Evolutionary conservation across 1,140 invertebrate species (phyloP).

Genomic region (Drosophila pallidifrons): DNA sequence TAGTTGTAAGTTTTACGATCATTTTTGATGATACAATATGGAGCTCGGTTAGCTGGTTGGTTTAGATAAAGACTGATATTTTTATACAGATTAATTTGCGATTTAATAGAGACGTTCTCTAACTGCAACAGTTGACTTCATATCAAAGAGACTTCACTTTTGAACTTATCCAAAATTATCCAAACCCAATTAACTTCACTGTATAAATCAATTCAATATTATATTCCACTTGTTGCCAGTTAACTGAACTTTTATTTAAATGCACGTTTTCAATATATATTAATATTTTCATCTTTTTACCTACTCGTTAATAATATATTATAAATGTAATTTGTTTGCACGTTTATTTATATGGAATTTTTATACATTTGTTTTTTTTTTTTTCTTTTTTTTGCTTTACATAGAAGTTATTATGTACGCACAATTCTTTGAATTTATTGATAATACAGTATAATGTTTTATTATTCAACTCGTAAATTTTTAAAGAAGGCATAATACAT

Average conservation of each 20-base stretch:
- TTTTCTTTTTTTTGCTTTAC: conserved; percentile 31
- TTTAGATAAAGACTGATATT: not conserved
- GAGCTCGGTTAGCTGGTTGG: not conserved
- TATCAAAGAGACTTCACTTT: too few species aligned
- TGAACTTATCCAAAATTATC: too few species aligned
- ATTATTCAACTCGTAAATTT: not conserved
- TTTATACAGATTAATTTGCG: too few species aligned
- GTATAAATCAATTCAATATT: too few species aligned
- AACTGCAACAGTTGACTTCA: too few species aligned
- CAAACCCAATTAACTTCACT: too few species aligned
- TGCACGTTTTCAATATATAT: conserved; percentile 4
- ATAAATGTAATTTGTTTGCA: conserved; percentile 36
- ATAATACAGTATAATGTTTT: not conserved
- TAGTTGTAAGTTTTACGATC: conserved; percentile 6
- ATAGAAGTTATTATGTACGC: conserved; percentile 32
- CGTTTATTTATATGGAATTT: conserved; percentile 45
- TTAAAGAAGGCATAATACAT: not conserved
- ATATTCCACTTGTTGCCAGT: conserved; percentile 1
- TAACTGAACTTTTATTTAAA: conserved; percentile 17
- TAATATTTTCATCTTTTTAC: conserved; percentile 1
- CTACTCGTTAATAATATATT: conserved; percentile 16
- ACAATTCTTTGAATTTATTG: not conserved
- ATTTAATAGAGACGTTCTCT: too few species aligned
- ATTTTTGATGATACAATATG: conserved; percentile 5
- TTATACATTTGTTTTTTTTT: conserved; percentile 41